Evolutionary conservation across 2,888 invertebrate genomes (phyloP).

Genomic region (Oxytorus armatus): DNA sequence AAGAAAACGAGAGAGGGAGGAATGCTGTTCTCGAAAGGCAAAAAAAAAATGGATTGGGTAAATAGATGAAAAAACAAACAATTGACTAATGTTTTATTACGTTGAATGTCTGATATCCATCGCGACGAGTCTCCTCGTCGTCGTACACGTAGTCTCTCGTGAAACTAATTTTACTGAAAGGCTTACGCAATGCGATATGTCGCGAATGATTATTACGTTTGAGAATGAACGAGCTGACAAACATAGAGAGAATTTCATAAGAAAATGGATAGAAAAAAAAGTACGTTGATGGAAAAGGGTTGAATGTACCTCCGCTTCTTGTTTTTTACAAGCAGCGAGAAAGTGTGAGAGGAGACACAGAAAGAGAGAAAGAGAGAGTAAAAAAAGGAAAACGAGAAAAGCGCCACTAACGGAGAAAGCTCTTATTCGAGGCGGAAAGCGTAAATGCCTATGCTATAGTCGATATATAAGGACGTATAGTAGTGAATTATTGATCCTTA

Average conservation of each 20-base stretch:
- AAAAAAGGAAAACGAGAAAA: constrained; percentile 6
- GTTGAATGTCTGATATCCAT: not conserved
- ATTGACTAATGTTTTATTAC: constrained; percentile 3
- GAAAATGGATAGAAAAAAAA: not conserved
- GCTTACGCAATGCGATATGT: constrained; percentile 40
- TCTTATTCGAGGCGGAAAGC: constrained; percentile 48
- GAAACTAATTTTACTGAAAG: constrained; percentile 42
- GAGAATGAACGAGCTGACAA: constrained; percentile 4
- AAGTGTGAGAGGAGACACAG: constrained; percentile 7
- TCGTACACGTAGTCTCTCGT: not conserved
- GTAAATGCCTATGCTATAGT: constrained; percentile 58
- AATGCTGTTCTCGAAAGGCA: not conserved
- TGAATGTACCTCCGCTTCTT: constrained; percentile 24
- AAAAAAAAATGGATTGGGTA: constrained; percentile 20
- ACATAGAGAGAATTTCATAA: not conserved
- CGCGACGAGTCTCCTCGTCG: not conserved
- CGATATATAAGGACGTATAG: constrained; percentile 58
- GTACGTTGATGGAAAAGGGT: constrained; percentile 20
- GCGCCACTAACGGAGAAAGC: constrained; percentile 55
- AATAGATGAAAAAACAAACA: constrained; percentile 40
- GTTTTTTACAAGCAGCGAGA: constrained; percentile 21
- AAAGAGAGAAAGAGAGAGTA: not conserved
- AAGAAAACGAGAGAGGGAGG: not conserved
- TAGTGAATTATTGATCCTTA: constrained; percentile 65
- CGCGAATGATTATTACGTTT: constrained; percentile 16